phyloP scores from a whole-genome alignment of 2,888 invertebrate species.

The Eudasyphora cyanicolor region DNA sequence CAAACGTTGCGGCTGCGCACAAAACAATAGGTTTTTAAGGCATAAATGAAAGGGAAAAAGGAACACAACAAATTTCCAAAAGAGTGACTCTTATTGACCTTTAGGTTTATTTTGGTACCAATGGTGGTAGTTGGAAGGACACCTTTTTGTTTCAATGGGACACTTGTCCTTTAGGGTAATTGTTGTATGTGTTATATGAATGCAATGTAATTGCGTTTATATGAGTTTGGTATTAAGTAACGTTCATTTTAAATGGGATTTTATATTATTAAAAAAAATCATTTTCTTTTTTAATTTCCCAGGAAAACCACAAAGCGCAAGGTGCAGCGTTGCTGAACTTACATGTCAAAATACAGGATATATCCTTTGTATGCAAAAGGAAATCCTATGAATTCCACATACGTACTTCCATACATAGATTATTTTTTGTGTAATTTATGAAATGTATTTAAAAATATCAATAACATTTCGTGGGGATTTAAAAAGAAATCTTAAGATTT shows the following conservation, averaged over 20 bases:
- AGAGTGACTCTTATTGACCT: slow-evolving; percentile 56
- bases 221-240: slow-evolving; percentile 55
- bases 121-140: slow-evolving; percentile 46
- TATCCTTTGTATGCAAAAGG: slow-evolving; percentile 27
- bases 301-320: slow-evolving; percentile 64
- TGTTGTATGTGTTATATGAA: slow-evolving; percentile 19
- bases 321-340: slow-evolving; percentile 47
- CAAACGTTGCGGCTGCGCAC: slow-evolving; percentile 68
- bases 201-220: neutral
- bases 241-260: slow-evolving; percentile 53
- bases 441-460: slow-evolving; percentile 42
- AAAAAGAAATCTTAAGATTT: slow-evolving; percentile 20
- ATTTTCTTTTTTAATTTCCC: slow-evolving; percentile 46
- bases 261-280: slow-evolving; percentile 12
- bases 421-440: neutral
- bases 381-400: slow-evolving; percentile 10
- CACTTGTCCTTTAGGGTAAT: slow-evolving; percentile 48
- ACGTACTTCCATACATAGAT: neutral
- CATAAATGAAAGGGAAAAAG: slow-evolving; percentile 41
- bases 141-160: slow-evolving; percentile 36
- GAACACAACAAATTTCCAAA: slow-evolving; percentile 31
- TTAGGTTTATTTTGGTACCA: slow-evolving; percentile 25
- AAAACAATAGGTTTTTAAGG: slow-evolving; percentile 12
- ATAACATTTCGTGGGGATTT: slow-evolving; percentile 37
- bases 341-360: slow-evolving; percentile 51